phyloP scores from a whole-genome alignment of 2,113 vertebrate species.

The Heliornis fulica region DNA sequence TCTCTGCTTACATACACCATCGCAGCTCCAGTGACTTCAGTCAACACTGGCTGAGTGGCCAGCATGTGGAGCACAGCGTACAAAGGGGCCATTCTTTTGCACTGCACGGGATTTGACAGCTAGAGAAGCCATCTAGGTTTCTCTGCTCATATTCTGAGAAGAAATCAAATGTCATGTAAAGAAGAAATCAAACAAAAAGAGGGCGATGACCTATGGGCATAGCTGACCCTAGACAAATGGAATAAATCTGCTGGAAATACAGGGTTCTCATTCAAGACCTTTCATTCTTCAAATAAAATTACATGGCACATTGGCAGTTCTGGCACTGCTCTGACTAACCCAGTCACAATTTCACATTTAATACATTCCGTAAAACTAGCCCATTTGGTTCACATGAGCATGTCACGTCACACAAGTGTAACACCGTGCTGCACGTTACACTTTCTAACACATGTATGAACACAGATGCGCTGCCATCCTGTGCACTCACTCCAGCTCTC shows the following conservation, averaged over 20 bases:
- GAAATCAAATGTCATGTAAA: slow-evolving; percentile 47
- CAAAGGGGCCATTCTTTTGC: background rate
- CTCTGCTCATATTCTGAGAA: slow-evolving; percentile 20
- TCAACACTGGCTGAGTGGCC: background rate
- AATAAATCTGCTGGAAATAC: slow-evolving; percentile 54
- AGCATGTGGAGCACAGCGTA: background rate
- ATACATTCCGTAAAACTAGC: background rate
- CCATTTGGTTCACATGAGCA: slow-evolving; percentile 21
- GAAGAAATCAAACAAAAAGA: slow-evolving; percentile 56
- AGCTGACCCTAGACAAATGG: slow-evolving; percentile 54
- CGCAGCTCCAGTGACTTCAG: background rate
- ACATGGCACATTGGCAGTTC: slow-evolving; percentile 34
- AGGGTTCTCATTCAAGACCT: slow-evolving; percentile 37
- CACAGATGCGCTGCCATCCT: background rate
- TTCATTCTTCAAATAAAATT: slow-evolving; percentile 59
- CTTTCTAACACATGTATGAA: background rate
- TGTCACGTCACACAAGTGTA: background rate
- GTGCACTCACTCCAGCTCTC: background rate
- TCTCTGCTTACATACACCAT: background rate
- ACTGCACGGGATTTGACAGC: background rate
- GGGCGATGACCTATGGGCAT: slow-evolving; percentile 1
- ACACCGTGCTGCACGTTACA: background rate
- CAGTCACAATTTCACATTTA: slow-evolving; percentile 44
- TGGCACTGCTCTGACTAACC: slow-evolving; percentile 16
- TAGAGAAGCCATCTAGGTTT: background rate